Evolutionary conservation across 1,140 invertebrate species (phyloP), one percentile per base, ranked within the genome.

Genomic region (Danaus plexippus): DNA sequence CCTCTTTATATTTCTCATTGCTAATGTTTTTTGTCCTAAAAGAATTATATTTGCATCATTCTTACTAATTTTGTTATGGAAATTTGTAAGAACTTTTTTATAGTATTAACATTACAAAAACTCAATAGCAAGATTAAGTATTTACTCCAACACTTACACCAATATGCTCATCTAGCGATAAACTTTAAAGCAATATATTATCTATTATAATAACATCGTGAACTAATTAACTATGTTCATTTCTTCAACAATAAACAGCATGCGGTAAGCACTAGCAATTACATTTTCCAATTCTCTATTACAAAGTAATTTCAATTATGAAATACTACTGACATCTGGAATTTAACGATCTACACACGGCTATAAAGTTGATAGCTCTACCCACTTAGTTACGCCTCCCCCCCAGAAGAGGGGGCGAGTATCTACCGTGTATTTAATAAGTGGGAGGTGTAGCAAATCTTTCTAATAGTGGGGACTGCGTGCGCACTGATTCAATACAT

Each of bases 361-460:
- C 51, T 53, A 52, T 61, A 56, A 64, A 52, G 50, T 52, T 52
- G 59, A 65, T 56, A 58, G 63, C 59, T 58, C 55, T 49, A 50
- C 63, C 59, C 62, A 64, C 54, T 64, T 61, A 68, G 57, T 63
- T 61, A 69, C 67, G 66, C 64, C 71, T 64, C 66, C 63, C 52
- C 61, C 49, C 40, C 54, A 56, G 61, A 61, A 62, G 61, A 66
- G 71, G 71, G 71, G 63, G 59, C 61, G 57, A 63, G 63, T 61
- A 66, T 77, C 62, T 63, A 66, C 67, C 65, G 57, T 69, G 71
- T 66, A 65, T 57, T 71, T 77, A 77, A 79, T 77, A 69, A 72
- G 72, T 78, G 67, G 74, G 76, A 79, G 76, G 74, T 73, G 75
- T 69, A 70, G 61, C 66, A 57, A 67, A 69, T 64, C 54, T 67